Evolutionary conservation across 1,140 invertebrate genomes (phyloP), one percentile per base, ranked within the genome.

Genomic region (Drosophila melanica): DNA sequence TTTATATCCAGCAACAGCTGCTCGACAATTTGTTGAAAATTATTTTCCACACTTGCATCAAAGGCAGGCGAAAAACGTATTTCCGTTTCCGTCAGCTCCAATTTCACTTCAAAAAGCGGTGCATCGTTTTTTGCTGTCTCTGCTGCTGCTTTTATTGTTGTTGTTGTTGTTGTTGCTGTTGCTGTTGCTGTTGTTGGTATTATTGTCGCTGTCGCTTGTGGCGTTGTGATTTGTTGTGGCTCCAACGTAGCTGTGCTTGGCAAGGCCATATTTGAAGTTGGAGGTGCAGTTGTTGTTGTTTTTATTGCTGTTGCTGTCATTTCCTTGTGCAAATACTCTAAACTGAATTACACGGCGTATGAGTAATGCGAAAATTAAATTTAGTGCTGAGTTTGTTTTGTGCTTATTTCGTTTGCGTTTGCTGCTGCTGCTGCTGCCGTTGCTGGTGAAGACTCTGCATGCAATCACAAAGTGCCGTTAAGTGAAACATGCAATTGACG

Each of bases 1-100:
- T 86, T 85, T 77, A 91, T 91, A 82, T 91, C 90, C 71, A 81
- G 74, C 73, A 91, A 80, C 81, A 91, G 87, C 79, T 91, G 90
- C 79, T 91, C 84, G 68, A 91, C 90, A 84, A 91, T 91, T 87
- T 91, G 90, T 84, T 91, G 90, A 84, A 92, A 92, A 90, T 90
- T 91, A 81, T 90, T 90, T 81, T 90, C 79, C 69, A 75, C 87
- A 85, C 90, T 90, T 72, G 72, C 75, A 70, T 90, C 86, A 76
- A 92, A 90, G 65, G 81, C 86, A 67, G 90, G 90, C 71, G 79
- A 81, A 79, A 92, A 92, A 76, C 64, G 81, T 90, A 92, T 90
- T 90, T 85, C 90, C 75, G 81, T 79, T 81, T 91, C 82, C 75
- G 82, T 75, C 81, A 92, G 79, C 72, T 90, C 89, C 79, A 92